Conservation (phyloP, 2,888 invertebrate genomes). For the Bembecia ichneumoniformis region DNA sequence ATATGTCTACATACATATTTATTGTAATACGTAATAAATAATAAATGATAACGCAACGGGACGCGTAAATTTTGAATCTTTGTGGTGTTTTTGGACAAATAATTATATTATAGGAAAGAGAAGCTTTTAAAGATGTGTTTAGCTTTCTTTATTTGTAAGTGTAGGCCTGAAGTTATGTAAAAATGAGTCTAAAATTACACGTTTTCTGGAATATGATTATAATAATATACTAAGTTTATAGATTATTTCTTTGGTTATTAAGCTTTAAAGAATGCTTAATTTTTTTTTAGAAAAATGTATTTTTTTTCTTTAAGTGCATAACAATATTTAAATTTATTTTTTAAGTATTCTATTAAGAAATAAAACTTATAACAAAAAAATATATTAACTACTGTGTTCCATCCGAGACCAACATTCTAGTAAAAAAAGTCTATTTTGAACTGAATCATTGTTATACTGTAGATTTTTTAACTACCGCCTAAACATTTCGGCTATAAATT, state of each 20-base stretch:
- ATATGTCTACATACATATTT: slow-evolving; percentile 7
- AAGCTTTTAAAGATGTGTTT: slow-evolving; percentile 7
- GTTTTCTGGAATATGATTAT: not conserved
- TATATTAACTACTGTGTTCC: slow-evolving; percentile 24
- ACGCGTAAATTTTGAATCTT: slow-evolving; percentile 40
- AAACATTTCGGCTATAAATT: not conserved
- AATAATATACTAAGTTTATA: not conserved
- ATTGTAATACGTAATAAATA: slow-evolving; percentile 1
- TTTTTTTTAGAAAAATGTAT: not conserved
- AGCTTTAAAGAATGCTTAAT: slow-evolving; percentile 21
- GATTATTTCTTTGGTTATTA: slow-evolving; percentile 22
- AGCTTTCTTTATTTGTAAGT: slow-evolving; percentile 20
- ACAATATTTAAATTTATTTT: not conserved
- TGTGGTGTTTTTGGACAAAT: slow-evolving; percentile 32
- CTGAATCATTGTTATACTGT: slow-evolving; percentile 28
- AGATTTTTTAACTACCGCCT: slow-evolving; percentile 24
- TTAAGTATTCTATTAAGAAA: slow-evolving; percentile 2
- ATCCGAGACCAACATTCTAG: slow-evolving; percentile 25
- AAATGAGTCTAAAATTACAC: not conserved
- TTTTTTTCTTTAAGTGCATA: not conserved
- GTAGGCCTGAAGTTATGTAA: not conserved
- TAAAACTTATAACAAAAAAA: slow-evolving; percentile 6
- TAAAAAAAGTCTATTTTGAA: slow-evolving; percentile 12
- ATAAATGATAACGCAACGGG: slow-evolving; percentile 27
- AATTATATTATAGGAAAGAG: slow-evolving; percentile 10